Evolutionary conservation across 1,140 invertebrate species (phyloP).

Genomic region (Hylaeus anthracinus): DNA sequence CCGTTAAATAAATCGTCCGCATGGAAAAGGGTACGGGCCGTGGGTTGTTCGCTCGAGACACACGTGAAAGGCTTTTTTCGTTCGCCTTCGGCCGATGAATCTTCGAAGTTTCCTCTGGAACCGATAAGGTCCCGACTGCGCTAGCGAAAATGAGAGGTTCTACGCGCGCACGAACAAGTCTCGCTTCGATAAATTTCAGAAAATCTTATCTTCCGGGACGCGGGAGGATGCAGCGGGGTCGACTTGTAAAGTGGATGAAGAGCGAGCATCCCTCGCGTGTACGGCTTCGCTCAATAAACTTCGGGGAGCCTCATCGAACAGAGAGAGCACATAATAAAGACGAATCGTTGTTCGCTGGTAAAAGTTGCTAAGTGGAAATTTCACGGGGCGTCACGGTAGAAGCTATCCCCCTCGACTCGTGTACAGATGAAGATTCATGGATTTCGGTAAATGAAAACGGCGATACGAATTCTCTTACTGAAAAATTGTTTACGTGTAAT

Average conservation of each 20-base stretch:
- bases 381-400: background rate
- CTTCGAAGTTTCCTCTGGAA: slow-evolving; percentile 32
- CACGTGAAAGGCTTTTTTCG: slow-evolving; percentile 24
- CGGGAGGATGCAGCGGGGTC: background rate
- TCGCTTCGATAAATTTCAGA: slow-evolving; percentile 44
- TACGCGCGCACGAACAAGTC: slow-evolving; percentile 1
- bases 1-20: slow-evolving; percentile 52
- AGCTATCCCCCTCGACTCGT: too few species aligned
- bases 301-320: background rate
- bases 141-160: slow-evolving; percentile 44
- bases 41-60: slow-evolving; percentile 17
- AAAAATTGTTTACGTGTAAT: background rate
- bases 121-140: slow-evolving; percentile 43
- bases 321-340: slow-evolving; percentile 25
- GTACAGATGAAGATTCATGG: background rate
- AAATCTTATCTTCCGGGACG: slow-evolving; percentile 44
- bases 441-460: background rate
- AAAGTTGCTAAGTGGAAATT: slow-evolving; percentile 17
- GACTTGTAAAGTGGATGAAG: slow-evolving; percentile 44
- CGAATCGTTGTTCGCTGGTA: slow-evolving; percentile 1
- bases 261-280: background rate
- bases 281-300: slow-evolving; percentile 30
- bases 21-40: background rate
- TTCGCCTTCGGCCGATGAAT: slow-evolving; percentile 15
- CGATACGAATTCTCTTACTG: background rate